Conservation (phyloP, 2,888 invertebrate species). For the Caenorhabditis doughertyi region DNA sequence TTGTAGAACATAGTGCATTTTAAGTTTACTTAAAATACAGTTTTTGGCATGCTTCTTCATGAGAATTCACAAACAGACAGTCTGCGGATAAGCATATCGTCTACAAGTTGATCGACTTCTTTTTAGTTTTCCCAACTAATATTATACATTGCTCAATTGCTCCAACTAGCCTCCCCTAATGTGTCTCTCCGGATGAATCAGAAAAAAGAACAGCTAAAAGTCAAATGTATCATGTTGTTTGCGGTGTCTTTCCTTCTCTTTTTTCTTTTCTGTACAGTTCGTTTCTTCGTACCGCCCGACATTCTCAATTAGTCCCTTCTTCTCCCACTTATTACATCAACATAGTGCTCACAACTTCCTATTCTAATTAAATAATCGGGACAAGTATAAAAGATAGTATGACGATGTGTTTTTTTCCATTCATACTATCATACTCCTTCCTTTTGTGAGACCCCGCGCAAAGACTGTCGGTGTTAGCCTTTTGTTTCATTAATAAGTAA, state of each 20-base stretch:
- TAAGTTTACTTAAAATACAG: too few relatives aligned
- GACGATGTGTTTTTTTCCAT: background rate
- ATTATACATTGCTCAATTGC: background rate
- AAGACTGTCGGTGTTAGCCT: background rate
- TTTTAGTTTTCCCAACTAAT: background rate
- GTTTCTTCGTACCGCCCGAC: slow-evolving; percentile 11
- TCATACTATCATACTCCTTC: slow-evolving; percentile 17
- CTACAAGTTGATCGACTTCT: background rate
- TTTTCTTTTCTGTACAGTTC: slow-evolving; percentile 8
- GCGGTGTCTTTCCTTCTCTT: background rate
- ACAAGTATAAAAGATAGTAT: slow-evolving; percentile 21
- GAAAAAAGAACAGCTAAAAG: slow-evolving; percentile 28
- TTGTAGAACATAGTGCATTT: too few relatives aligned
- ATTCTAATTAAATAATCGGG: slow-evolving; percentile 56
- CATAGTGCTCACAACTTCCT: slow-evolving; percentile 55
- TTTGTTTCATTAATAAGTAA: slow-evolving; percentile 22
- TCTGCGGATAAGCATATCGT: too few relatives aligned
- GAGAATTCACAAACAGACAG: too few relatives aligned
- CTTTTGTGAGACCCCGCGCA: background rate
- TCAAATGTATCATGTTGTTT: slow-evolving; percentile 48
- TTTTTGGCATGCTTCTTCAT: too few relatives aligned
- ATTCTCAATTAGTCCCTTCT: slow-evolving; percentile 47
- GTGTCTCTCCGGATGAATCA: background rate
- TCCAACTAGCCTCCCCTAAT: background rate
- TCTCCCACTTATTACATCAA: slow-evolving; percentile 16